phyloP scores from a whole-genome alignment of 2,888 invertebrate species.

The Melanophora roralis region DNA sequence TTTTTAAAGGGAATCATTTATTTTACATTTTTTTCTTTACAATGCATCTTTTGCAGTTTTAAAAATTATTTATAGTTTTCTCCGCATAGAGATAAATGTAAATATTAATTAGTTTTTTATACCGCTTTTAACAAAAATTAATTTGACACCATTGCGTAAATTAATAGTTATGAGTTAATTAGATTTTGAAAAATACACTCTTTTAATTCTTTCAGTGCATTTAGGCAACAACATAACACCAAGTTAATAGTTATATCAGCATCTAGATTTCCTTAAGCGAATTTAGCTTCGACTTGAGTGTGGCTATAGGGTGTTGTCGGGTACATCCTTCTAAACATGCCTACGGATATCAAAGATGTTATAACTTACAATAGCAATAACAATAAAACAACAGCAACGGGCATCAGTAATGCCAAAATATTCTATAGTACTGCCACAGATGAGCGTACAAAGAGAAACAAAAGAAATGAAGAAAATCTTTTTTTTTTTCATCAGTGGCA shows the following conservation, averaged over 20 bases:
- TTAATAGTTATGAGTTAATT: too few species aligned
- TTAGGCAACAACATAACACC: slow-evolving; percentile 39
- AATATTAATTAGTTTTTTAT: too few species aligned
- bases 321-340: slow-evolving; percentile 61
- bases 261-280: slow-evolving; percentile 64
- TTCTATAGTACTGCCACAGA: slow-evolving; percentile 10
- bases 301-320: slow-evolving; percentile 54
- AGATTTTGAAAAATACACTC: neutral
- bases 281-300: slow-evolving; percentile 49
- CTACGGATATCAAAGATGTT: slow-evolving; percentile 35
- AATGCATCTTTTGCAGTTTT: too few species aligned
- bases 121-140: too few species aligned
- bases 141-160: too few species aligned
- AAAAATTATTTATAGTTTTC: too few species aligned
- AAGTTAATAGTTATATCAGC: slow-evolving; percentile 73
- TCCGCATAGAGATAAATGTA: too few species aligned
- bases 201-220: slow-evolving; percentile 25
- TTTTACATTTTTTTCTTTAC: too few species aligned
- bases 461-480: slow-evolving; percentile 4
- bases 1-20: too few species aligned
- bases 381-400: neutral
- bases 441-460: neutral
- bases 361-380: slow-evolving; percentile 19
- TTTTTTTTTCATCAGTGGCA: slow-evolving; percentile 39
- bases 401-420: neutral